phyloP scores from a whole-genome alignment of 2,113 vertebrate species.

The Dermatemys mawii region DNA sequence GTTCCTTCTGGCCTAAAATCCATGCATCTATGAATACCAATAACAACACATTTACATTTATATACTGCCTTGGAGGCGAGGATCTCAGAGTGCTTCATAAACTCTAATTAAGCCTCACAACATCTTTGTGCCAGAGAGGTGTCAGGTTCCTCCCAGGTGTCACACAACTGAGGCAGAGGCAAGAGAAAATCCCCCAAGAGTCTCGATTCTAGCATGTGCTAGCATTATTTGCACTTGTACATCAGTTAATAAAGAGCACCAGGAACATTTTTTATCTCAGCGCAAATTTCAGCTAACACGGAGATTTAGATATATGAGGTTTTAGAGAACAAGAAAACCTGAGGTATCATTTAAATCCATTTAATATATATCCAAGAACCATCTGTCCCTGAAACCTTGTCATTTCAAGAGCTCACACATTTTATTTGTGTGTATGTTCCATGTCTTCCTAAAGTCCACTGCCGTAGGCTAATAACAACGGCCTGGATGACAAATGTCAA shows the following conservation, averaged over 20 bases:
- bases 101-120: neutral
- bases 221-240: neutral
- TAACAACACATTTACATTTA: accelerated
- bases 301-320: neutral
- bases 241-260: neutral
- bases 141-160: neutral
- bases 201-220: neutral
- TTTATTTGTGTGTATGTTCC: neutral
- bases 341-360: neutral
- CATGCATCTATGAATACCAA: neutral
- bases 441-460: neutral
- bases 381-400: neutral
- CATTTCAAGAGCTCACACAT: neutral
- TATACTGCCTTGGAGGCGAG: neutral
- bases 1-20: neutral
- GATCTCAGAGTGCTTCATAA: neutral
- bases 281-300: neutral
- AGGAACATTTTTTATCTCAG: neutral
- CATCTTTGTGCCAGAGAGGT: neutral
- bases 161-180: neutral
- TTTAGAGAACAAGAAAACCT: neutral
- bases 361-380: neutral
- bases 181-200: neutral
- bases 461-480: neutral
- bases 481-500: neutral